Base-by-base conservation (phyloP, 2,888 invertebrate genomes). In the Pilophorus perplexus region DNA sequence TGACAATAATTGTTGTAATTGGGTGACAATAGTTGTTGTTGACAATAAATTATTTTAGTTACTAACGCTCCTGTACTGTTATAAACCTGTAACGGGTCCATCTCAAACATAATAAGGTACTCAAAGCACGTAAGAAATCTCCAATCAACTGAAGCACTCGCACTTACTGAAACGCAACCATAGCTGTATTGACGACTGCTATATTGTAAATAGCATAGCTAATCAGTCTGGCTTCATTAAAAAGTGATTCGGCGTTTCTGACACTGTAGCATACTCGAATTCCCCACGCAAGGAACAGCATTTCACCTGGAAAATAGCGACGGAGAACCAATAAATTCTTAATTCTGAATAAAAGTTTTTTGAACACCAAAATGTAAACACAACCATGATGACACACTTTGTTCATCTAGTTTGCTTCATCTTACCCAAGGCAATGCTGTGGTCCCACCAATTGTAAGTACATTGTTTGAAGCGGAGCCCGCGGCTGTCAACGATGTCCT, bases 141-240 rank as follows among this genome's bases (percentile, higher is more conserved):
- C n/a, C n/a, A n/a, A n/a, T n/a, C n/a, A n/a, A n/a, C n/a, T n/a
- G n/a, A n/a, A n/a, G n/a, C n/a, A n/a, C n/a, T 8, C 33, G 48
- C 74, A 88, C 93, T 87, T 82, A 95, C 95, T 93, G 93, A 75
- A 95, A 88, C 20, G 91, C 88, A 71, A 93, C 89, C 90, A 94
- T 93, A 71, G 92, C 84, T 62, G 88, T 90, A 79, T 95, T 95
- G 74, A 94, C 91, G 66, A 91, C 83, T 72, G 93, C 92, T 74
- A 94, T 94, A 78, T 94, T 95, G 80, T 95, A 95, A 72, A 94
- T 93, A 59, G 94, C 93, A 78, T 92, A 93, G 68, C 93, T 93
- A 77, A 95, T 95, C 73, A 91, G 85, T 73, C 90, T 83, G 14
- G 94, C 94, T 78, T 95, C 95, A 78, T 94, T 93, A 80, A 93